Percentiles rank a stretch among this genome's conserved stretches.
Conservation (phyloP, 2,113 vertebrate species). For the Phyllostomus hastatus region DNA sequence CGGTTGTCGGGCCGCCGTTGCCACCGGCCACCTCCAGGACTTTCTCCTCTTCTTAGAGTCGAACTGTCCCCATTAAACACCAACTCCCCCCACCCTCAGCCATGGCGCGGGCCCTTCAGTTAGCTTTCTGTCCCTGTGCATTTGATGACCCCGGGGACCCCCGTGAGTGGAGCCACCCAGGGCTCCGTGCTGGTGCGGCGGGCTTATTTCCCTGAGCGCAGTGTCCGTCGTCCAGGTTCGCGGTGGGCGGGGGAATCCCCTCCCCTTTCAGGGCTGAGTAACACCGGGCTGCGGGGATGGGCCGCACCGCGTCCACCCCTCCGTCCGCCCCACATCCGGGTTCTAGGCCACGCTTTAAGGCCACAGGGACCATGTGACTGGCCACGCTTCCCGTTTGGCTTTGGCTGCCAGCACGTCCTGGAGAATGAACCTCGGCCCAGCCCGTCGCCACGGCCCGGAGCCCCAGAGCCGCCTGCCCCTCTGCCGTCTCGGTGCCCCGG, state of each 20-base stretch:
- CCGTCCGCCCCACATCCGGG: neutral
- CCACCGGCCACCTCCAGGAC: neutral
- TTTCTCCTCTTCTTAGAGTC: neutral
- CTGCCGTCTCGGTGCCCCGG: neutral
- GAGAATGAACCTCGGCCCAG: neutral
- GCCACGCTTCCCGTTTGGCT: neutral
- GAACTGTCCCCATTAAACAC: neutral
- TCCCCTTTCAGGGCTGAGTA: neutral
- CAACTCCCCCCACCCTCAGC: fast-evolving
- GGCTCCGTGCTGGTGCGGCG: too few species aligned
- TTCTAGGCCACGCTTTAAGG: neutral
- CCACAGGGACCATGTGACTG: neutral
- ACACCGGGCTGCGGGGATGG: fast-evolving
- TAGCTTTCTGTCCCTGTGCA: neutral
- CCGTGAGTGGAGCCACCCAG: fast-evolving
- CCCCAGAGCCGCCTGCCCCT: neutral
- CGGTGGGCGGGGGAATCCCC: neutral
- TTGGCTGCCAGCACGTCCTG: neutral
- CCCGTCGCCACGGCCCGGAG: neutral
- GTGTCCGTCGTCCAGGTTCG: fast-evolving
- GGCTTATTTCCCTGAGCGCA: fast-evolving
- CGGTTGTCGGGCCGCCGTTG: fast-evolving
- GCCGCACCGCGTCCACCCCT: fast-evolving
- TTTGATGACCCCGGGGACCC: neutral
- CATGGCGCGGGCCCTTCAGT: fast-evolving